Base-by-base conservation (phyloP, 2,888 invertebrate genomes). In the Chrysotoxum bicinctum region DNA sequence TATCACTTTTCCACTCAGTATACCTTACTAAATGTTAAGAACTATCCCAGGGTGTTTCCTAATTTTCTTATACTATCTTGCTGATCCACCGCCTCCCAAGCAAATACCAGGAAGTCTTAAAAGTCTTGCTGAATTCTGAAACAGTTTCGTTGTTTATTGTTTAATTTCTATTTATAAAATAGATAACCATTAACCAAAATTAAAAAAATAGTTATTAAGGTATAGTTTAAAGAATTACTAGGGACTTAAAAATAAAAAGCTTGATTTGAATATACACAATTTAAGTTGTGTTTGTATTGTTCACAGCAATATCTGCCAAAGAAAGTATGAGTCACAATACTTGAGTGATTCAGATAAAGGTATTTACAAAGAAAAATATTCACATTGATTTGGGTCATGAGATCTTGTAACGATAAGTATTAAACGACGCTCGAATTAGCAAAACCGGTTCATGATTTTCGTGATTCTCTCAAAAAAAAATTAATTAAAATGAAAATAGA, bases 111-210 rank as follows among this genome's bases (percentile, higher is more conserved):
- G 64, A 32, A 74, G 45, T 72, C 45, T 79, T 32, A 80, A 10
- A 45, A 45, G 12, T 45, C 12, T 72, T 54, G 84, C 66, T 72
- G 80, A 75, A 80, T 80, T 84, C 84, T 84, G 75, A 84, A 84
- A 84, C 79, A 40, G 72, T 84, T 70, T 60, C 48, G 60, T 80
- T 68, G 66, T 72, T 69, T 35, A 21, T n/a, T 32, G 35, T 68
- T 58, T 43, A 21, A 40, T n/a, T 60, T 62, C 32, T 30, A 12
- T 69, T 56, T 19, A 56, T 14, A 52, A 35, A 40, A 43, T 16
- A 37, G 58, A 40, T 37, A 23, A 54, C 69, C 66, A 68, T 37
- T 48, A 35, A 54, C 52, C 37, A 72, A 12, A 54, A 62, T n/a
- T 66, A 12, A 56, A 64, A 50, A 45, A 48, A 16, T 43, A 43